Evolutionary conservation across 2,888 invertebrate genomes (phyloP).

Genomic region (Aradus depressus): DNA sequence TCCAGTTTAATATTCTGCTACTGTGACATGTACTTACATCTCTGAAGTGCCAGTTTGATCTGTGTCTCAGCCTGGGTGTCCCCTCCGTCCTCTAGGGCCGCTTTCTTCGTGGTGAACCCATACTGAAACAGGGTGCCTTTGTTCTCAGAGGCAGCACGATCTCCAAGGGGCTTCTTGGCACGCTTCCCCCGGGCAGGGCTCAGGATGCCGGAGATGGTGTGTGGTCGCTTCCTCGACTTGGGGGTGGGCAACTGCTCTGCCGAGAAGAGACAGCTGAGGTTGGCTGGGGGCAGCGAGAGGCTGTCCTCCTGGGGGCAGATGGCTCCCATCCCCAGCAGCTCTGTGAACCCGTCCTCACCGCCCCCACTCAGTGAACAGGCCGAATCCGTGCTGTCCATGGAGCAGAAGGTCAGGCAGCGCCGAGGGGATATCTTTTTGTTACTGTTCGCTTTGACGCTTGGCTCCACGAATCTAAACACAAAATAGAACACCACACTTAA

Average conservation of each 20-base stretch:
- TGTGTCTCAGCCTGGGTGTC: conserved; percentile 69
- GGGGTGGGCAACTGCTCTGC: conserved; percentile 1
- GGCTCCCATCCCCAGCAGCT: background rate
- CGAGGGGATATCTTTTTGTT: no score
- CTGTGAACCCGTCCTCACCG: conserved; percentile 5
- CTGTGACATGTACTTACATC: conserved; percentile 33
- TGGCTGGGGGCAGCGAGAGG: background rate
- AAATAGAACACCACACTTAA: no score
- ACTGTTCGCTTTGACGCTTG: no score
- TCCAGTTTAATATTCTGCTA: background rate
- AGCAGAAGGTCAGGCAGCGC: conserved; percentile 25
- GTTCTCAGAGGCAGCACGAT: conserved; percentile 10
- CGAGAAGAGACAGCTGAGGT: background rate
- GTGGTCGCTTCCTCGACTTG: background rate
- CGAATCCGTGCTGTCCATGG: no score
- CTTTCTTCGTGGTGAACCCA: conserved; percentile 21
- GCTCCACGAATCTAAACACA: conserved; percentile 38
- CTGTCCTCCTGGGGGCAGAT: background rate
- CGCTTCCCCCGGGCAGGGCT: no score
- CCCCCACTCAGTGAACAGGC: no score
- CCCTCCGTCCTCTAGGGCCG: conserved; percentile 41
- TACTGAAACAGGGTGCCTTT: conserved; percentile 30
- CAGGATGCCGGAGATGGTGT: no score
- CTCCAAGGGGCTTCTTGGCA: conserved; percentile 1
- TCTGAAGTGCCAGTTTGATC: conserved; percentile 57